A percentile compares a stretch with the other conserved stretches of the same genome.
Evolutionary conservation across 2,797 vertebrate species (phyloP).

Genomic region (Alauda arvensis): DNA sequence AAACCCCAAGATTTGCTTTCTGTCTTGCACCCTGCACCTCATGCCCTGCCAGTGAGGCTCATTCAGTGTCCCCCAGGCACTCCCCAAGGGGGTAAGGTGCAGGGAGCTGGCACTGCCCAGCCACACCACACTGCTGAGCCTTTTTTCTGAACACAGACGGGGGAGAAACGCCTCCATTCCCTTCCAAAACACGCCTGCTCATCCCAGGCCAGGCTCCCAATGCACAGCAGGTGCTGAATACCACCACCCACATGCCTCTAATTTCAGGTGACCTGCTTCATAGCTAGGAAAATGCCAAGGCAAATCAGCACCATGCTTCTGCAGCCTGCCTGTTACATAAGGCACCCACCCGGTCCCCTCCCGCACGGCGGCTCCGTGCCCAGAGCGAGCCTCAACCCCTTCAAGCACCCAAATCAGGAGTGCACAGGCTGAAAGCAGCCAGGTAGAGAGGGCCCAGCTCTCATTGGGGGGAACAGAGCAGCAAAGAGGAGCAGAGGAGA

Average conservation of each 20-base stretch:
- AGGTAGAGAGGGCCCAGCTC: not conserved
- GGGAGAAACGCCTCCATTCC: not conserved
- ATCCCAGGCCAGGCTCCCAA: not conserved
- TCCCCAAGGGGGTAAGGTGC: not conserved
- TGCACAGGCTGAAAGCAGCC: not conserved
- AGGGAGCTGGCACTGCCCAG: not conserved
- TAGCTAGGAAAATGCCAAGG: conserved; percentile 25
- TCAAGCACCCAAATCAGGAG: not conserved
- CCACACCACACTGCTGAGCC: not conserved
- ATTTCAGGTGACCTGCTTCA: conserved; percentile 54
- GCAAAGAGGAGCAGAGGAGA: not conserved
- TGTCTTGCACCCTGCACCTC: not conserved
- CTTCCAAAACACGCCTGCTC: not conserved
- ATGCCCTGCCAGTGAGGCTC: rapidly evolving
- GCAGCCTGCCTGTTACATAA: not conserved
- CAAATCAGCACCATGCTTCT: not conserved
- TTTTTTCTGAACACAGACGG: not conserved
- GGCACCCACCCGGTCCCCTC: not conserved
- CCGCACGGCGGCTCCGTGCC: rapidly evolving
- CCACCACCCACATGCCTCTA: conserved; percentile 18
- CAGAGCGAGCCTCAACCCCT: not conserved
- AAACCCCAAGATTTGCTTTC: not conserved
- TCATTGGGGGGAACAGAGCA: not conserved
- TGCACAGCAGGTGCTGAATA: conserved; percentile 4
- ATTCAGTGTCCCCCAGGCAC: rapidly evolving